These are phyloP conservation scores for Heloderma charlesbogerti DNA, from an alignment of 2,113 vertebrate species.

Conservation along the genomic window DNA sequence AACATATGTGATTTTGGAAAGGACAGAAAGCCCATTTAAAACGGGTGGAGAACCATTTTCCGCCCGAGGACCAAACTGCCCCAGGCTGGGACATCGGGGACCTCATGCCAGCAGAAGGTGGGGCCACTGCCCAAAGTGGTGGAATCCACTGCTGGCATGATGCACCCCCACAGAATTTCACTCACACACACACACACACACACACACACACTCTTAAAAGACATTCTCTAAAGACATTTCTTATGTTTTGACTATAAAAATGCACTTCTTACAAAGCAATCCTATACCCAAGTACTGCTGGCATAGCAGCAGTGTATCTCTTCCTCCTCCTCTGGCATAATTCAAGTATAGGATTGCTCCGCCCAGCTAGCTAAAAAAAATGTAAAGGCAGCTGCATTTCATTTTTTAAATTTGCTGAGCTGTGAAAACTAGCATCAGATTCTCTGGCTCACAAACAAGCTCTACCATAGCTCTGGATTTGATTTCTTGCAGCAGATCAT, in stretches of 20 bases:
- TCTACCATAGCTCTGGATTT: neutral
- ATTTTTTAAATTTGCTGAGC: neutral
- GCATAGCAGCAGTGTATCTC: neutral
- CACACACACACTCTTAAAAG: too few species aligned
- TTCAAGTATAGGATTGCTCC: neutral
- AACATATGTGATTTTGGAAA: neutral
- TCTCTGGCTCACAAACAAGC: neutral
- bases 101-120: too few species aligned
- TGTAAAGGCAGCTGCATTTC: neutral
- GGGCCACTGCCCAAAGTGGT: too few species aligned
- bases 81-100: too few species aligned
- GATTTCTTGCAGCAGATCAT: conserved; percentile 5
- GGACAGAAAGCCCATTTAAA: neutral
- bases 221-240: neutral
- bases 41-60: neutral
- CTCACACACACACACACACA: too few species aligned
- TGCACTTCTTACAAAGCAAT: neutral
- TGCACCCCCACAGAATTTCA: too few species aligned
- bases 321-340: neutral
- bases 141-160: too few species aligned
- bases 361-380: neutral
- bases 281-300: neutral
- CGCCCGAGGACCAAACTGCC: too few species aligned
- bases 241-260: neutral
- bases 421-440: neutral